Conservation (phyloP, 2,888 invertebrate species). For the Tricholauxania praeusta region DNA sequence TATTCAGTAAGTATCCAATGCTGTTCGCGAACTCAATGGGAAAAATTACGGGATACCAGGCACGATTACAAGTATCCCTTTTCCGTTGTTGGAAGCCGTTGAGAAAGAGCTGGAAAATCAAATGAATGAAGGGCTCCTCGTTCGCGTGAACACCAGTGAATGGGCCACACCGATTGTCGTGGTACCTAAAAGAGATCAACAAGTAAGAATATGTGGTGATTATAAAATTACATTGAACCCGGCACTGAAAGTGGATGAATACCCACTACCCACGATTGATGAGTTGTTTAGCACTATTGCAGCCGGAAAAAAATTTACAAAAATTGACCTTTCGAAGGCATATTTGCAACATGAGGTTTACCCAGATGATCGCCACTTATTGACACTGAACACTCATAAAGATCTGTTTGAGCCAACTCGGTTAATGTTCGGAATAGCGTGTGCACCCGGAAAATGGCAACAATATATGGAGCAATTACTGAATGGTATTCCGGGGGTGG, state of each 20-base stretch:
- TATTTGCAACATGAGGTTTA: constrained; percentile 60
- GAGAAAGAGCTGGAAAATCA: constrained; percentile 46
- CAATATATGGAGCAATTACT: constrained; percentile 53
- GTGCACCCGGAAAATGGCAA: constrained; percentile 60
- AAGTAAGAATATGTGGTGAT: constrained; percentile 50
- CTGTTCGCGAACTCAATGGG: too few species aligned
- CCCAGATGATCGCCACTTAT: constrained; percentile 53
- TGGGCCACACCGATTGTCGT: constrained; percentile 57
- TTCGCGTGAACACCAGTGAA: constrained; percentile 49
- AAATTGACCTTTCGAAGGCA: constrained; percentile 58
- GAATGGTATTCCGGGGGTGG: constrained; percentile 51
- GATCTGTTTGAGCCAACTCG: constrained; percentile 57
- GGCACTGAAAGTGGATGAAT: constrained; percentile 48
- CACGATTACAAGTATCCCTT: too few species aligned
- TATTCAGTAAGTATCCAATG: too few species aligned
- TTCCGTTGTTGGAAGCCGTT: too few species aligned
- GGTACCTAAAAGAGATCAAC: constrained; percentile 51
- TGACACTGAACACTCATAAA: constrained; percentile 60
- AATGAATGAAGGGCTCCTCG: constrained; percentile 41
- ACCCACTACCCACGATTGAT: constrained; percentile 52
- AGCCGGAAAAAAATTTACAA: constrained; percentile 48
- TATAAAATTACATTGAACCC: constrained; percentile 53
- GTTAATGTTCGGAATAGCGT: constrained; percentile 58
- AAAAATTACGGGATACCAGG: too few species aligned
- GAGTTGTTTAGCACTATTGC: constrained; percentile 50